phyloP scores from a whole-genome alignment of 2,113 vertebrate species.

The Irena cyanogastra region DNA sequence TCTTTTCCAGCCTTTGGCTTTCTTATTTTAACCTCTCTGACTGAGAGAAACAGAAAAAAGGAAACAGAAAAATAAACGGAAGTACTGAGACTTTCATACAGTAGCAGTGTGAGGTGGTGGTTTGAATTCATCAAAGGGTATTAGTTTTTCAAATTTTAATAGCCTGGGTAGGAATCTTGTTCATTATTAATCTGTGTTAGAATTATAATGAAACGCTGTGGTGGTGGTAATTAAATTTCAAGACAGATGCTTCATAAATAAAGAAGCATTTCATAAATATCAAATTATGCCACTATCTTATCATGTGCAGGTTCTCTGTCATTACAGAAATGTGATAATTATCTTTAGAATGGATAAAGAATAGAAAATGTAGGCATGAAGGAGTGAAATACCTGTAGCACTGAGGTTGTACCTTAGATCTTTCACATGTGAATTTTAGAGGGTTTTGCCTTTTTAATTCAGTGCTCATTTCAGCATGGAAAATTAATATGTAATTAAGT shows the following conservation, averaged over 20 bases:
- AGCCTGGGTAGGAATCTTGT: conserved; percentile 23
- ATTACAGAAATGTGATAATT: conserved; percentile 54
- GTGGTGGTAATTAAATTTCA: neutral
- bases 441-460: neutral
- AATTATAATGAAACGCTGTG: conserved; percentile 35
- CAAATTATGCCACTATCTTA: conserved; percentile 36
- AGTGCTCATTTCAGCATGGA: neutral
- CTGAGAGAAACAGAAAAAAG: no score
- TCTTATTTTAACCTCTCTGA: neutral
- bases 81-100: neutral
- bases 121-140: conserved; percentile 35
- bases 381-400: neutral
- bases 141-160: conserved; percentile 40
- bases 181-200: conserved; percentile 51
- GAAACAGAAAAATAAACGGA: conserved; percentile 28
- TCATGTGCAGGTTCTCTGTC: conserved; percentile 1
- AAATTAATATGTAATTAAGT: neutral
- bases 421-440: neutral
- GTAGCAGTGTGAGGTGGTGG: conserved; percentile 28
- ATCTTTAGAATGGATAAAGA: conserved; percentile 38
- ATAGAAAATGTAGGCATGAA: conserved; percentile 19
- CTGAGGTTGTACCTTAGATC: neutral
- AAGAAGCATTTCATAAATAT: conserved; percentile 62
- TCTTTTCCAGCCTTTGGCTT: neutral
- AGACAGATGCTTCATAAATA: conserved; percentile 50